Percentiles rank a stretch among this genome's conserved stretches.
Conservation (phyloP, 2,888 invertebrate species). For the Athalia cordata region DNA sequence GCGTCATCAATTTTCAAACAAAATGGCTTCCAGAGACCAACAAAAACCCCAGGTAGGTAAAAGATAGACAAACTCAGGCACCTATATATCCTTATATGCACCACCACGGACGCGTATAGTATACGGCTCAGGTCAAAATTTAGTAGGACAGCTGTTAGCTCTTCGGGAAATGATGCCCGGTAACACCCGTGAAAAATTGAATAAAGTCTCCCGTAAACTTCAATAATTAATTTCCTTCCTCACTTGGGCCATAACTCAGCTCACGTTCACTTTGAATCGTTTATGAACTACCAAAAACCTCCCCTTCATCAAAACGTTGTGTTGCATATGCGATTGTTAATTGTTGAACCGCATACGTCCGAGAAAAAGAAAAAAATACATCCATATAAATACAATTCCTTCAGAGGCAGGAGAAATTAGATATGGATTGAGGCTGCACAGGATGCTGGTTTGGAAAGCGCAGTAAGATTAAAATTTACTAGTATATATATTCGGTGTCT, state of each 20-base stretch:
- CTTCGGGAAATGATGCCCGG: slow-evolving; percentile 22
- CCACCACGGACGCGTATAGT: background rate
- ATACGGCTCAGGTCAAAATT: slow-evolving; percentile 27
- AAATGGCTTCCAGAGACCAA: slow-evolving; percentile 58
- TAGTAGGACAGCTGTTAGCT: slow-evolving; percentile 32
- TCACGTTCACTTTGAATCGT: slow-evolving; percentile 4
- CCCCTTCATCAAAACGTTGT: background rate
- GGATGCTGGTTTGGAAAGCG: background rate
- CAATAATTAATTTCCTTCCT: slow-evolving; percentile 43
- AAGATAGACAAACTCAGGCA: slow-evolving; percentile 29
- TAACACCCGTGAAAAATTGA: slow-evolving; percentile 37
- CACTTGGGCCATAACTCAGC: slow-evolving; percentile 13
- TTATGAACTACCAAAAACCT: background rate
- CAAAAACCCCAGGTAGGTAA: slow-evolving; percentile 60
- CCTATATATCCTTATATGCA: background rate
- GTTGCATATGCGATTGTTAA: background rate
- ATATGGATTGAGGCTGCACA: background rate
- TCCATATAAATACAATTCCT: no score
- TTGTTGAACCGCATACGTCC: background rate
- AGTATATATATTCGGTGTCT: background rate
- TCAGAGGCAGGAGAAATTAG: no score
- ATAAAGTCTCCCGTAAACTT: slow-evolving; percentile 46
- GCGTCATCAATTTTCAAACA: slow-evolving; percentile 67
- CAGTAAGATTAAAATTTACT: slow-evolving; percentile 23
- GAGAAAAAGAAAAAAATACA: no score